Base-by-base conservation (phyloP, 2,888 invertebrate species). In the Cinara cedri region DNA sequence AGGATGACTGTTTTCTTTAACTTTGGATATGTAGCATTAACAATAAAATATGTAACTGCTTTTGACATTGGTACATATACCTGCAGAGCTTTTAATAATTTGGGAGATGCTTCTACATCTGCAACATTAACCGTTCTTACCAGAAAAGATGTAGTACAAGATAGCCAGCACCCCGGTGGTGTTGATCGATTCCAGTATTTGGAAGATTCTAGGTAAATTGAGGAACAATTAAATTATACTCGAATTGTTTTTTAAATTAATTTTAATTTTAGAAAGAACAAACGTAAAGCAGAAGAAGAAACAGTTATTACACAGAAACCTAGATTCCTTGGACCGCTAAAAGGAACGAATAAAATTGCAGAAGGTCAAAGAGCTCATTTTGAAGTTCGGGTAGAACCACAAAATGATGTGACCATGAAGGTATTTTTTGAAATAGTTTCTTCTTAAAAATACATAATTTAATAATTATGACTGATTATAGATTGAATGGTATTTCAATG, bases 401-500 rank as follows among this genome's bases (percentile, higher is more conserved):
- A 96, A 86, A 96, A 93, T 85, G 98, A 98, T 87, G 89, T 96
- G 44, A 93, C 93, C 24, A 92, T 98, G 92, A 90, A 90, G 83
- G 85, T 82, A 81, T 24, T n/a, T 34, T 26, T 14, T 57, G 16
- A n/a, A 6, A 19, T 19, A 75, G 14, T 57, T 8, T 34, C 0
- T 60, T n/a, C 34, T 34, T 34, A 34, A 34, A 34, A 34, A 34
- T 16, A 16, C 4, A 16, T 51, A 6, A 19, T 44, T 51, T 6
- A n/a, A 24, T 14, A 21, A 42, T 55, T 46, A 19, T 49, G 70
- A n/a, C 21, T 80, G 44, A 80, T 81, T 82, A 84, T 84, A 87
- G 84, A 92, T 96, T 82, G 97, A 98, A 87, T 99, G 98, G 98
- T 97, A 95, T 86, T 95, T 95, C 84, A 97, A 99, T 87, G 97